These are phyloP conservation scores for Micromussa lordhowensis DNA, from an alignment of 92 coral and sea anemone genomes.

Conservation along the genomic window DNA sequence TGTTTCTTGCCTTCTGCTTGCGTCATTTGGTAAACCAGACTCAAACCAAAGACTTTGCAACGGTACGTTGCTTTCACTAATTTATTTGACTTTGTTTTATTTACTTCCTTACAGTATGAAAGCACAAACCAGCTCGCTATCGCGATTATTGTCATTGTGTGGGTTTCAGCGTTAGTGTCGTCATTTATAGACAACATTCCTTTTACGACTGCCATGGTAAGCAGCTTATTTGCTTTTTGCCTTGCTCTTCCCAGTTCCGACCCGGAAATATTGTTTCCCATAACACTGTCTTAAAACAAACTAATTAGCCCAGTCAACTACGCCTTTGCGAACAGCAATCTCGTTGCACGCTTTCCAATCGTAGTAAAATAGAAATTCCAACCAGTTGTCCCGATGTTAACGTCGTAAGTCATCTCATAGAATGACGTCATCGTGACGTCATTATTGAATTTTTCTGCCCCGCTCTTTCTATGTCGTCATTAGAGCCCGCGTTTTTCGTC, in stretches of 20 bases:
- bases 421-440: too few relatives aligned
- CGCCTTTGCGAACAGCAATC: too few relatives aligned
- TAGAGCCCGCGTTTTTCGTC: too few relatives aligned
- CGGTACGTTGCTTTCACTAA: neutral
- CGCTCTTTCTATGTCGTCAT: too few relatives aligned
- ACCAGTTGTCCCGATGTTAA: too few relatives aligned
- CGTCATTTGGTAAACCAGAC: neutral
- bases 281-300: too few relatives aligned
- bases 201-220: conserved; percentile 89
- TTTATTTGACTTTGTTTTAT: neutral
- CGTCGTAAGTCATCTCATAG: too few relatives aligned
- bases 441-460: too few relatives aligned
- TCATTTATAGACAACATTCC: conserved; percentile 91
- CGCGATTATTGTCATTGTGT: conserved; percentile 74
- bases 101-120: conserved; percentile 12
- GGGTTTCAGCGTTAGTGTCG: conserved; percentile 87
- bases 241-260: neutral
- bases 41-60: neutral
- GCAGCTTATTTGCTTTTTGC: neutral
- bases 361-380: too few relatives aligned
- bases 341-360: too few relatives aligned
- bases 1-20: neutral
- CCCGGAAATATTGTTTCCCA: neutral
- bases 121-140: too few relatives aligned
- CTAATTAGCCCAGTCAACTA: too few relatives aligned